Percentiles rank a stretch among this genome's conserved stretches.
Evolutionary conservation across 2,888 invertebrate species (phyloP).

Genomic region (Trimorus sp.): DNA sequence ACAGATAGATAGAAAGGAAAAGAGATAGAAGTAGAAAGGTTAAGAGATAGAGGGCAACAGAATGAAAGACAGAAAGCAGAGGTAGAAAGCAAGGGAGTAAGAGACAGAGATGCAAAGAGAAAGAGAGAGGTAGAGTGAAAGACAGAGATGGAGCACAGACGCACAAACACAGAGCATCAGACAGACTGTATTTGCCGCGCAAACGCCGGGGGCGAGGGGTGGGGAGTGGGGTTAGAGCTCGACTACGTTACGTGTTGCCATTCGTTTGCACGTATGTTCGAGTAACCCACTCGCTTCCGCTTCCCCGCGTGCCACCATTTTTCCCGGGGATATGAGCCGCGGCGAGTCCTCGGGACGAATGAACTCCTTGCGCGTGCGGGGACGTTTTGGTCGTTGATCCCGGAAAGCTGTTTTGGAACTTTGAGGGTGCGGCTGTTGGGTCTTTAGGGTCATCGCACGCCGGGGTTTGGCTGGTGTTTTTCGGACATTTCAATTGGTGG

Average conservation of each 20-base stretch:
- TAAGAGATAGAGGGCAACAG: no score
- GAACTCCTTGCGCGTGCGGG: conserved; percentile 10
- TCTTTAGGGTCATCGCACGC: no score
- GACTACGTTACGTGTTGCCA: conserved; percentile 41
- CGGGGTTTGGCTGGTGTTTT: no score
- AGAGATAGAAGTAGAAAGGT: no score
- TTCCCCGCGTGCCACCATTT: conserved; percentile 37
- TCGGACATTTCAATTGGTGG: no score
- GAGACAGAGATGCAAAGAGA: not conserved
- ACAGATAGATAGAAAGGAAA: no score
- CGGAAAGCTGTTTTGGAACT: conserved; percentile 1
- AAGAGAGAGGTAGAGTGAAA: conserved; percentile 6
- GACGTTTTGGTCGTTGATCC: conserved; percentile 38
- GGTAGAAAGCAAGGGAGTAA: not conserved
- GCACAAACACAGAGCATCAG: conserved; percentile 48
- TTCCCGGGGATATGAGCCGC: conserved; percentile 43
- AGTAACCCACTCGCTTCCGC: conserved; percentile 46
- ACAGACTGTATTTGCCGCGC: conserved; percentile 49
- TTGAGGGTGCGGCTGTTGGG: not conserved
- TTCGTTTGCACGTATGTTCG: conserved; percentile 56
- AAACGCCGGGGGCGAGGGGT: conserved; percentile 18
- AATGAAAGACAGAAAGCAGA: no score
- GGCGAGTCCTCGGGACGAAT: conserved; percentile 35
- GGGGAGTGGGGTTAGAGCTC: not conserved
- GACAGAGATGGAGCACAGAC: not conserved